These are phyloP conservation scores for Nerophis ophidion DNA, from an alignment of 2,113 vertebrate genomes.

Conservation along the genomic window DNA sequence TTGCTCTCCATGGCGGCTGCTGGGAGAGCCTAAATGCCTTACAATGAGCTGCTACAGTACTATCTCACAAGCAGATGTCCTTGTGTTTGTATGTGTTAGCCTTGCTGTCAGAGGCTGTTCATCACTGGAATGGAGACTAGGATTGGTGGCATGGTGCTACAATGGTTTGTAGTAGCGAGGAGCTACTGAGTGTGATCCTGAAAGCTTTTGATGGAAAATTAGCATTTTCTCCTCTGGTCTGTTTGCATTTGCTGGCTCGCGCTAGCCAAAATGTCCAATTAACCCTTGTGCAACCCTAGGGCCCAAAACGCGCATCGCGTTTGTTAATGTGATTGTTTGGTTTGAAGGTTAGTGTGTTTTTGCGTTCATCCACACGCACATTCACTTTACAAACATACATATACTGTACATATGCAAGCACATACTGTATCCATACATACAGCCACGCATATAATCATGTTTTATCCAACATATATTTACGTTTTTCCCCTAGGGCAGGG, in stretches of 20 bases:
- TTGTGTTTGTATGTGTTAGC: slow-evolving; percentile 31
- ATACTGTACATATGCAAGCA: too few species aligned
- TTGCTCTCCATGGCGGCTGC: slow-evolving; percentile 38
- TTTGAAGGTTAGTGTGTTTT: too few species aligned
- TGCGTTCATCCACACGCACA: too few species aligned
- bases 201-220: neutral
- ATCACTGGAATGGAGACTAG: slow-evolving; percentile 40
- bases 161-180: neutral
- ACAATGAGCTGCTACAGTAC: slow-evolving; percentile 22
- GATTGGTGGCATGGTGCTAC: slow-evolving; percentile 1
- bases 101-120: slow-evolving; percentile 44
- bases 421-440: too few species aligned
- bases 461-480: too few species aligned
- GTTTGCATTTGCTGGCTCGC: neutral
- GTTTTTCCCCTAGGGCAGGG: too few species aligned
- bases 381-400: too few species aligned
- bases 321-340: too few species aligned
- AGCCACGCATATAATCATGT: too few species aligned
- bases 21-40: slow-evolving; percentile 18
- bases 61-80: slow-evolving; percentile 48
- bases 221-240: too few species aligned
- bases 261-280: neutral
- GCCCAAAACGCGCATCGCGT: too few species aligned
- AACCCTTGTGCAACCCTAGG: too few species aligned
- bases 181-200: neutral